Conservation (phyloP, 2,113 vertebrate species). For the Sebastes schlegelii region DNA sequence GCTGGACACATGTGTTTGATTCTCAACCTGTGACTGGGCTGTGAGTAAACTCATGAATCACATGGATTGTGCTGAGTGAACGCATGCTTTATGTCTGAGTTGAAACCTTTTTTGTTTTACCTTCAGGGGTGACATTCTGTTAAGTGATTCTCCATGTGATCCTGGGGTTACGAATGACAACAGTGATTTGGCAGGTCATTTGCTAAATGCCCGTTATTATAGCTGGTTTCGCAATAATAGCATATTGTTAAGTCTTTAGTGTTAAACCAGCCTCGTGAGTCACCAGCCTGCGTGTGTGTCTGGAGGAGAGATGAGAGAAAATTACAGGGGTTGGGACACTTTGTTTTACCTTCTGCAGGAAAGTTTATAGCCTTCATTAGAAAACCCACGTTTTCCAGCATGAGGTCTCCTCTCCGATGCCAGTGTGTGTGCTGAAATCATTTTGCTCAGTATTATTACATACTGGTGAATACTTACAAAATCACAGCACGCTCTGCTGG, state of each 20-base stretch:
- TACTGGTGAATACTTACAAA: not conserved
- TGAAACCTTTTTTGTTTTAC: not conserved
- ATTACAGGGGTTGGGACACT: slow-evolving; percentile 71
- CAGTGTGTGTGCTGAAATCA: slow-evolving; percentile 34
- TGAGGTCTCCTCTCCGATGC: slow-evolving; percentile 35
- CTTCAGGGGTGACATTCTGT: not conserved
- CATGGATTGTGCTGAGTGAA: slow-evolving; percentile 17
- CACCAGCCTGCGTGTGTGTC: slow-evolving; percentile 56
- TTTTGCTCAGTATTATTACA: slow-evolving; percentile 21
- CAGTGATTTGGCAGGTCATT: slow-evolving; percentile 60
- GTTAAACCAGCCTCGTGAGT: slow-evolving; percentile 60
- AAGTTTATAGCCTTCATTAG: slow-evolving; percentile 55
- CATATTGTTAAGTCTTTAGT: slow-evolving; percentile 76
- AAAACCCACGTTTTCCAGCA: slow-evolving; percentile 67
- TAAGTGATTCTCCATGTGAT: not conserved
- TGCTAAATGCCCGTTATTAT: slow-evolving; percentile 72
- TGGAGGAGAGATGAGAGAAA: slow-evolving; percentile 68
- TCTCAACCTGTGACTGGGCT: slow-evolving; percentile 37
- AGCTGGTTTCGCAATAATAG: slow-evolving; percentile 45
- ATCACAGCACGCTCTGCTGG: not conserved
- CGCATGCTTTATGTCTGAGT: slow-evolving; percentile 27
- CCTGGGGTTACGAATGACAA: slow-evolving; percentile 23
- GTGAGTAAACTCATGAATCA: slow-evolving; percentile 66
- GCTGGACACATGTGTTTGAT: slow-evolving; percentile 29
- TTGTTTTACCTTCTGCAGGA: slow-evolving; percentile 73